Percentiles rank a stretch among this genome's conserved stretches.
phyloP scores from a whole-genome alignment of 2,888 invertebrate species.

The Eulithis testata region DNA sequence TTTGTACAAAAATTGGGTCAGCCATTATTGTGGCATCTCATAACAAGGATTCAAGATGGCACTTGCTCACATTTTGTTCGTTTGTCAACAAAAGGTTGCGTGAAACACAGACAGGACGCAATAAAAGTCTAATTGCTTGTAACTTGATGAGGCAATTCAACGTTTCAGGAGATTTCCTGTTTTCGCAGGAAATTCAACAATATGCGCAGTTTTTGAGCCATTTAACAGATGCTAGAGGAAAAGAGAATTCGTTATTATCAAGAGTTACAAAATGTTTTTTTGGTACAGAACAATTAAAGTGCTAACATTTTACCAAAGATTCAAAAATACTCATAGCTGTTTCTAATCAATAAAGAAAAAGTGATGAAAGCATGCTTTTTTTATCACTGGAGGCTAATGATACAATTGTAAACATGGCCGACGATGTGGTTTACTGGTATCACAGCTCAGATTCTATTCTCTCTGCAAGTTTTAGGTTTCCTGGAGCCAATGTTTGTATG shows the following conservation, averaged over 20 bases:
- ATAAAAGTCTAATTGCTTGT: constrained; percentile 10
- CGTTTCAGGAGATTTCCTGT: constrained; percentile 10
- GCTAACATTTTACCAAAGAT: too few species aligned
- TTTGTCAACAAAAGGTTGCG: not conserved
- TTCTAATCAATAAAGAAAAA: too few species aligned
- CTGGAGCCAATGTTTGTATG: too few species aligned
- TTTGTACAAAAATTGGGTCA: not conserved
- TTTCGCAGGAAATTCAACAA: constrained; percentile 12
- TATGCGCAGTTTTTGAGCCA: constrained; percentile 12
- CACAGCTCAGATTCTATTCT: too few species aligned
- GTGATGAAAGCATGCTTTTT: too few species aligned
- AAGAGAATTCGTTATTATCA: not conserved
- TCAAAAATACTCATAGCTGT: too few species aligned
- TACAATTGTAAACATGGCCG: too few species aligned
- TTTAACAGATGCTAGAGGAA: not conserved
- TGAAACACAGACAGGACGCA: constrained; percentile 13
- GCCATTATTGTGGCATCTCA: too few species aligned
- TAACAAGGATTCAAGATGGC: not conserved
- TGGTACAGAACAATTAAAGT: not conserved
- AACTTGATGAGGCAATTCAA: constrained; percentile 18
- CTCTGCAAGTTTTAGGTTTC: too few species aligned
- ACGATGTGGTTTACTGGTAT: too few species aligned
- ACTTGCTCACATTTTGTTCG: not conserved
- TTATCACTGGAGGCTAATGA: too few species aligned
- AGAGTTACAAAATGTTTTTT: not conserved